Evolutionary conservation across 2,113 vertebrate genomes (phyloP).

Genomic region (Protobothrops flavoviridis): DNA sequence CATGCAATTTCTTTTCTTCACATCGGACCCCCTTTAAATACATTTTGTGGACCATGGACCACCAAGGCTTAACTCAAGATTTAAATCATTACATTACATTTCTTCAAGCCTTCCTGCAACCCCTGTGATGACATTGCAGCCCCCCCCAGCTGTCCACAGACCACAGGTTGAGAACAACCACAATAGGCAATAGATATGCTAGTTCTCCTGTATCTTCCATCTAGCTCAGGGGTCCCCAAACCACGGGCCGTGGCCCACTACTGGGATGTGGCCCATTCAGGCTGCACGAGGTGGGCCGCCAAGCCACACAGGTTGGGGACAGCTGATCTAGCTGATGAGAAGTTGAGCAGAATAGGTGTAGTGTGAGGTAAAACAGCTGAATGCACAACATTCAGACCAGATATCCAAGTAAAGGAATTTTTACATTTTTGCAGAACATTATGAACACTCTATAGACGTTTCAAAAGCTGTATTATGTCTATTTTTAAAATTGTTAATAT

Average conservation of each 20-base stretch:
- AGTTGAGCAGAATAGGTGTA: too few relatives aligned
- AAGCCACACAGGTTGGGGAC: too few relatives aligned
- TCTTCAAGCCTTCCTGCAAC: too few relatives aligned
- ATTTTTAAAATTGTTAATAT: neutral
- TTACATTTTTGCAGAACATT: neutral
- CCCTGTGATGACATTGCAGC: rapidly evolving
- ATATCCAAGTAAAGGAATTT: neutral
- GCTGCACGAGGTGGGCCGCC: too few relatives aligned
- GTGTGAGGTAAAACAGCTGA: neutral
- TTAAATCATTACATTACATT: too few relatives aligned
- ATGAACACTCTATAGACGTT: neutral
- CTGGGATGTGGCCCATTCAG: too few relatives aligned
- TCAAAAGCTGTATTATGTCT: neutral
- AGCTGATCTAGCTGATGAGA: neutral
- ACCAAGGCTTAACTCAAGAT: too few relatives aligned
- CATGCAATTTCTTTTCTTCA: neutral
- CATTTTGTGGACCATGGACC: too few relatives aligned
- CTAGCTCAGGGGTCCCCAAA: neutral
- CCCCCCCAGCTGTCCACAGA: too few relatives aligned
- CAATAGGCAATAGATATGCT: neutral
- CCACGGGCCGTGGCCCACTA: too few relatives aligned
- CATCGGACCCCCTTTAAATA: too few relatives aligned
- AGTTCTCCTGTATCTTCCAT: neutral
- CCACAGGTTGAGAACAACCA: too few relatives aligned
- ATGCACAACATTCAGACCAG: neutral